Conservation (phyloP, 2,113 vertebrate species). For the Crotalus helleri region DNA sequence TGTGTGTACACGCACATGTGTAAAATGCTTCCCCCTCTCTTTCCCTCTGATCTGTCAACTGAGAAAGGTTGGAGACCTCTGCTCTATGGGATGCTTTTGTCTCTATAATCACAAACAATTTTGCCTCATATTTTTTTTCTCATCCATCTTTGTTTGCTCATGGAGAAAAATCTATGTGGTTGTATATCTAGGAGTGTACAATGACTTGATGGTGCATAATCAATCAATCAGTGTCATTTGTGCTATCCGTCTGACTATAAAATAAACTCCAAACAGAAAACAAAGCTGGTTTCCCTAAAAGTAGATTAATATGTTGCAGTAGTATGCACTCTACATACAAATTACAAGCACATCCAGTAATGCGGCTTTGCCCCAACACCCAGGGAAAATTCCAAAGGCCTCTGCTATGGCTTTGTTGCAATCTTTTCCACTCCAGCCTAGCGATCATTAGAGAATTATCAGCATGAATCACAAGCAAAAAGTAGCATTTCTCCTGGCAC, state of each 20-base stretch:
- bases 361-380: background rate
- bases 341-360: background rate
- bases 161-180: background rate
- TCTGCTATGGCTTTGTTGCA: background rate
- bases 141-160: background rate
- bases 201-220: background rate
- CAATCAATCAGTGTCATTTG: background rate
- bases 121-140: background rate
- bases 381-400: constrained; percentile 1
- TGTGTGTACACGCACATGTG: too few relatives aligned
- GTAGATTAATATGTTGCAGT: background rate
- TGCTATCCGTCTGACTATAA: background rate
- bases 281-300: background rate
- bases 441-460: background rate
- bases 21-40: too few relatives aligned
- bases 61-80: too few relatives aligned
- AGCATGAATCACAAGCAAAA: background rate
- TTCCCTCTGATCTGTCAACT: too few relatives aligned
- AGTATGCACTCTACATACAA: background rate
- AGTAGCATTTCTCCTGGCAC: background rate
- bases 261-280: background rate
- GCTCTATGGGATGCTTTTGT: background rate
- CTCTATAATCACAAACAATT: background rate
- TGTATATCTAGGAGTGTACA: background rate
- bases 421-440: background rate